Evolutionary conservation across 2,888 invertebrate species (phyloP), one percentile per base, ranked within the genome.

Genomic region (Prionchulus punctatus): DNA sequence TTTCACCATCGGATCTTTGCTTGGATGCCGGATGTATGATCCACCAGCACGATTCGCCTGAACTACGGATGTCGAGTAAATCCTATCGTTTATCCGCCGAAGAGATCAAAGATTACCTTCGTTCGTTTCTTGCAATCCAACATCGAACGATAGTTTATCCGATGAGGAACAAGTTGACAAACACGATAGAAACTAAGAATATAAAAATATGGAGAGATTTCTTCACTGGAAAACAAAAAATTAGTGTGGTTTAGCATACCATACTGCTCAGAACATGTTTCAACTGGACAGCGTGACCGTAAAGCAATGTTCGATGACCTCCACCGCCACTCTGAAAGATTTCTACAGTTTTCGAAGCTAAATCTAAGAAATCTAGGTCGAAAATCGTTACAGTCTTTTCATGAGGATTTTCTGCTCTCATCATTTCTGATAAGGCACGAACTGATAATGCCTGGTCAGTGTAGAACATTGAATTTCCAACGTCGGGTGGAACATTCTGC

Each of bases 11-110:
- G 48, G 96, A 96, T 75, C 98, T 83, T 73, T 98, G 98, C 75
- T 99, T 99, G 68, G 96, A 96, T 21, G 98, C 98, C 2, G 98
- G 98, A 77, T 99, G 98, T 43, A 99, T 85, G 0, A 96, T 99
- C 98, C 98, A 99, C 98, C 98, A 99, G 71, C 96, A 98, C 12
- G 96, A 91, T 75, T 94, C 92, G 21, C 96, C 82, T 82, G 23
- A n/a, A 45, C n/a, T n/a, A n/a, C n/a, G n/a, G n/a, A n/a, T n/a
- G n/a, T n/a, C n/a, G n/a, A n/a, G n/a, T n/a, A n/a, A n/a, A n/a
- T n/a, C n/a, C n/a, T n/a, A n/a, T n/a, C n/a, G n/a, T n/a, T n/a
- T n/a, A n/a, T n/a, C n/a, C n/a, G n/a, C n/a, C n/a, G n/a, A 45
- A 45, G 23, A n/a, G n/a, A n/a, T n/a, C n/a, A n/a, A n/a, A n/a